Base-by-base conservation (phyloP, 2,113 vertebrate species). In the Misgurnus mizolepis region DNA sequence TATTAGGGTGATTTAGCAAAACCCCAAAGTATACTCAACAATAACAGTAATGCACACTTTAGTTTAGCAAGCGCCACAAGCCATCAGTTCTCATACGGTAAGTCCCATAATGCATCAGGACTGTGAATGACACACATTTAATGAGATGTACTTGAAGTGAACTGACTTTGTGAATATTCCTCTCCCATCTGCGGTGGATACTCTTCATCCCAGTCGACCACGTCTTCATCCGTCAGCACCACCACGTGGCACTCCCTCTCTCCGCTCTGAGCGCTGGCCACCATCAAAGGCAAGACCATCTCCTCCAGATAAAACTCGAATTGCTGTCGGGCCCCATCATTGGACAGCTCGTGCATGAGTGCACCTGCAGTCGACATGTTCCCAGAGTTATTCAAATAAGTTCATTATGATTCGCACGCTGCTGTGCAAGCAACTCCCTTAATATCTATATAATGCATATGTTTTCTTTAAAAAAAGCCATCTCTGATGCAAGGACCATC, bases 191-290 rank as follows among this genome's bases (percentile, higher is more conserved):
- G 97, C 0, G 97, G 97, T 0, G 96, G 96, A 41, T 97, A 96
- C 87, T 98, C 96, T 81, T 98, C 95, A 7, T 98, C 97, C 96
- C 96, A 98, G 91, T 98, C 97, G 89, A 98, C 96, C 0, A 96
- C 96, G 83, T 98, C 97, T 10, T 98, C 96, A 0, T 98, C 96
- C 0, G 96, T 97, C 86, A 98, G 92, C 80, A 98, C 96, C 0
- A 98, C 97, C 2, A 98, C 95, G 67, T 98, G 97, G 58, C 97
- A 98, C 55, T 98, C 97, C 0, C 96, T 87, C 86, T 98, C 97
- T 0, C 97, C 97, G 39, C 96, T 96, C 89, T 95, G 92, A 1
- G 97, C 96, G 4, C 95, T 97, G 66, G 94, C 93, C 90, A 98
- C 96, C 97, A 98, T 98, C 84, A 98, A 93, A 8, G 97, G 97